Evolutionary conservation across 2,113 vertebrate species (phyloP), one percentile per base, ranked within the genome.

Genomic region (Festucalex cinctus): DNA sequence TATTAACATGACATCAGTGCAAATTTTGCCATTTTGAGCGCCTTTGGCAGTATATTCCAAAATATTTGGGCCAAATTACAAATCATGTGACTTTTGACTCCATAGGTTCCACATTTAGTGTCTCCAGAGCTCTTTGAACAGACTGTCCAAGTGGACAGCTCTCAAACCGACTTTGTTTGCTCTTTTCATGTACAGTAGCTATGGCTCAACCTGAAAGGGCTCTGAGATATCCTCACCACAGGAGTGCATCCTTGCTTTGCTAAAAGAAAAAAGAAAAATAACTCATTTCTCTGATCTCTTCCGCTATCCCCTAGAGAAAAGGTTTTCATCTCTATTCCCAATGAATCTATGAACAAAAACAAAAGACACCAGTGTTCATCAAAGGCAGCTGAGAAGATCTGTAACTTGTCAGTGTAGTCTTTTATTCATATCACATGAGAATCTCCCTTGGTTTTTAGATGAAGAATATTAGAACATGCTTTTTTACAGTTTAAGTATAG

Each of bases 351-450:
- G 80, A 78, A 77, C 68, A 82, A 85, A 87, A 83, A 83, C 78
- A 83, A 84, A 78, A 77, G 66, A 87, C 79, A 83, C 76, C 56
- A 72, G 79, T 69, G 63, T 73, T 85, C 83, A 90, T 92, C 88
- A 91, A 91, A 91, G 83, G 65, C 70, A 24, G 58, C 44, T 51
- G 72, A 78, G 82, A 84, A 86, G 82, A 90, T 89, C 86, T 66
- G 83, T 88, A 81, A 85, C 72, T 70, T 68, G 61, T 79, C 76
- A 79, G 79, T 77, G 80, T 61, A 68, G 77, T 63, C 75, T 90
- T 89, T 90, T 83, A 92, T 92, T 85, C 88, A 80, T 86, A 87
- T 87, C 78, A 65, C 87, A 88, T 90, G 83, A 87, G 83, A 71
- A 71, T 76, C 68, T 82, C 65, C 46, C 66, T 3, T 26, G 54